These are phyloP conservation scores for Hypolimnas misippus DNA, from an alignment of 2,888 invertebrate genomes.

Conservation along the genomic window DNA sequence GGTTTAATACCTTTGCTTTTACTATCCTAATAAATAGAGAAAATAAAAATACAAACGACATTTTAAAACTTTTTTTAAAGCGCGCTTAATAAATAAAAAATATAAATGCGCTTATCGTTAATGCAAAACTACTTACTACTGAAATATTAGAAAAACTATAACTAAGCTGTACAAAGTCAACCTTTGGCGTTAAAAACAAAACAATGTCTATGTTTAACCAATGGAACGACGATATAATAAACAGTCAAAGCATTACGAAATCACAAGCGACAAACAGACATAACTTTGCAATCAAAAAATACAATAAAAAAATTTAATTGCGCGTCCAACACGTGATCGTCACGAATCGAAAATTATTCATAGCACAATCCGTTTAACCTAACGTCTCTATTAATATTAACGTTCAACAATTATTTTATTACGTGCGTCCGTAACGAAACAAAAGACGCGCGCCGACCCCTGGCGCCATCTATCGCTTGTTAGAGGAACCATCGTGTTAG, in stretches of 20 bases:
- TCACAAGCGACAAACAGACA: constrained; percentile 3
- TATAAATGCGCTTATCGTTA: neutral
- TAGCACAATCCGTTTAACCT: constrained; percentile 44
- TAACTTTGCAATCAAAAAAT: neutral
- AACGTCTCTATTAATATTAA: constrained; percentile 52
- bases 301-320: constrained; percentile 26
- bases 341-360: constrained; percentile 46
- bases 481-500: constrained; percentile 47
- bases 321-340: constrained; percentile 38
- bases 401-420: constrained; percentile 61
- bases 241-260: neutral
- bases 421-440: constrained; percentile 59
- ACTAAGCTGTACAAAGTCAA: neutral
- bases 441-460: constrained; percentile 51
- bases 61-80: no score
- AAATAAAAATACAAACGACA: no score
- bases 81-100: neutral
- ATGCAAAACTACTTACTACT: neutral
- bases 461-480: constrained; percentile 67
- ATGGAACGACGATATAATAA: neutral
- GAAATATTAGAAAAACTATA: neutral
- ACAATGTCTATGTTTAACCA: neutral
- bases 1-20: no score
- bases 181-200: no score
- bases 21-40: no score